Conservation (phyloP, 92 coral and sea anemone genomes). For the Zoanthus sansibaricus region DNA sequence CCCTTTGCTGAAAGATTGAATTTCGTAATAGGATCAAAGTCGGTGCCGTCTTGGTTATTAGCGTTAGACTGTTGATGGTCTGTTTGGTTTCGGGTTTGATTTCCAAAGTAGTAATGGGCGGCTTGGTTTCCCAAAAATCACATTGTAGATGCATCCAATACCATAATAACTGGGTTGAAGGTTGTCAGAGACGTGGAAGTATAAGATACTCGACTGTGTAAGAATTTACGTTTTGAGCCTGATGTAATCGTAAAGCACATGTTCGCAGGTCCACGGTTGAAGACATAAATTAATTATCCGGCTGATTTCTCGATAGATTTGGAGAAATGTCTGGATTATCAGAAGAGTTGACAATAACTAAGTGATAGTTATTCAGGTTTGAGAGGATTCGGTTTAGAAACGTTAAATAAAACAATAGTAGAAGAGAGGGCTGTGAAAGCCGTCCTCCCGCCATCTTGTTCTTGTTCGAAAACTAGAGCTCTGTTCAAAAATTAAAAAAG, state of each 20-base stretch:
- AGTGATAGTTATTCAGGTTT: too few species aligned
- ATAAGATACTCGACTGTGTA: slow-evolving; percentile 41
- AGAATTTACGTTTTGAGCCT: slow-evolving; percentile 36
- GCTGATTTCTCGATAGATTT: too few species aligned
- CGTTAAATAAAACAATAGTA: too few species aligned
- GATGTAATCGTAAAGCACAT: slow-evolving; percentile 15
- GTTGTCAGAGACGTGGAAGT: slow-evolving; percentile 37
- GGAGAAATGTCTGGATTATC: too few species aligned
- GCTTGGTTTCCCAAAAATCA: slow-evolving; percentile 33
- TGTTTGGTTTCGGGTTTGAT: slow-evolving; percentile 31
- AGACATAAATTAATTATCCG: too few species aligned
- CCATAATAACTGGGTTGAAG: slow-evolving; percentile 40
- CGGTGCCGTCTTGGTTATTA: slow-evolving; percentile 24
- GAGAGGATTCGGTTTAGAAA: too few species aligned
- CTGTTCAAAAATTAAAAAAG: too few species aligned
- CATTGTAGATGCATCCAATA: slow-evolving; percentile 31
- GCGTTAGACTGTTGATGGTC: not conserved
- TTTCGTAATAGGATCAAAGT: not conserved
- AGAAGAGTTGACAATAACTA: too few species aligned
- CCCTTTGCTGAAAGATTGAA: slow-evolving; percentile 32
- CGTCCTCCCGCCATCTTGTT: too few species aligned
- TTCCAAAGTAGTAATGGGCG: slow-evolving; percentile 27
- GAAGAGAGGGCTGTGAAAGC: too few species aligned
- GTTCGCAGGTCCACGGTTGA: too few species aligned
- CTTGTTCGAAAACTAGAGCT: too few species aligned